Evolutionary conservation across 2,113 vertebrate genomes (phyloP), one percentile per base, ranked within the genome.

Genomic region (Myiozetetes cayanensis): DNA sequence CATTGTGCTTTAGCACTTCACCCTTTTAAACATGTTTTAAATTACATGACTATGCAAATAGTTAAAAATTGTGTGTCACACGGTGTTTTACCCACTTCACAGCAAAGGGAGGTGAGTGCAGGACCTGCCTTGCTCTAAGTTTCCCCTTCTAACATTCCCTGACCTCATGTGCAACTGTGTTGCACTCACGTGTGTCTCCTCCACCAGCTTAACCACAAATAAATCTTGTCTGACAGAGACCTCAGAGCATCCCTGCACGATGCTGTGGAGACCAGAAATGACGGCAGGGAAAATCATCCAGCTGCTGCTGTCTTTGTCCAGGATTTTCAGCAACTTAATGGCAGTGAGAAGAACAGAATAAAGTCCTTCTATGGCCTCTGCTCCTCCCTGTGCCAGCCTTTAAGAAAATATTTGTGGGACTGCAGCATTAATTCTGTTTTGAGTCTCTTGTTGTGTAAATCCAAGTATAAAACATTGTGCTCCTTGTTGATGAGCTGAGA

Each of bases 141-240:
- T 73, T 30, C 66, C 66, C 22, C 4, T 37, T 41, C 21, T 5
- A 3, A 4, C 33, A 8, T 43, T 71, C 19, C 78, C 28, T 3
- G 6, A 7, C 9, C 33, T 30, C 14, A 0, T 0, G 12, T 59
- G 17, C 20, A 46, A 24, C 6, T 8, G 27, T 4, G 49, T 25
- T 70, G 27, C 68, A 13, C 27, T 73, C 24, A 6, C 0, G 0
- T 1, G 4, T 18, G 3, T 14, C 39, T 37, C 9, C 30, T 35
- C 27, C 41, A 27, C 14, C 16, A 17, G 22, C 30, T 65, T 12
- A 59, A 39, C 87, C 66, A 5, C 0, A 7, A 44, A 10, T 12
- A 52, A 8, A 13, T n/a, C 12, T 7, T 46, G 0, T 7, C 30
- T 12, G 2, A 6, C 4, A 9, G 13, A 27, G 37, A 59, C 5